These are phyloP conservation scores for Lagenorhynchus albirostris DNA, from an alignment of 2,113 vertebrate species.

Conservation along the genomic window DNA sequence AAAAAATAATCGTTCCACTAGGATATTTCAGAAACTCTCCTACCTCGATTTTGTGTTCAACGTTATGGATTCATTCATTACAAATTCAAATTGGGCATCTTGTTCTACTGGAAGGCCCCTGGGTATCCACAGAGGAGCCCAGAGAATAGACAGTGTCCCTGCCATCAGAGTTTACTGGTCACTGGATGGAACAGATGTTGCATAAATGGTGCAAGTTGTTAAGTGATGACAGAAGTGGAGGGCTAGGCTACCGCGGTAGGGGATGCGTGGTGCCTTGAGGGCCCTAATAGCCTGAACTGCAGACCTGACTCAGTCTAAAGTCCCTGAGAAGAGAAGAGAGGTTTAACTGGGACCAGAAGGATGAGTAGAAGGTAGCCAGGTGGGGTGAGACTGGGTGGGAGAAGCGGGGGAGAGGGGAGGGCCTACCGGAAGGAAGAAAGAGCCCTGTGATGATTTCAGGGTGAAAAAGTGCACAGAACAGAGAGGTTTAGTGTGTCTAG, in stretches of 20 bases:
- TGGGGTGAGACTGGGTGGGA: neutral
- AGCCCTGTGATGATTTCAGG: neutral
- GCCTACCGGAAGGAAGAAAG: neutral
- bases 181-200: neutral
- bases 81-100: neutral
- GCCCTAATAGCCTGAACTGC: neutral
- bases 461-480: neutral
- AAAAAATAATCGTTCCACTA: neutral
- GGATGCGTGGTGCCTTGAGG: neutral
- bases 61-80: neutral
- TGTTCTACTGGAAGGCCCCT: neutral
- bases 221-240: neutral
- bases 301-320: neutral
- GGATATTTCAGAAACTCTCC: neutral
- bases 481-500: neutral
- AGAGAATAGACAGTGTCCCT: neutral
- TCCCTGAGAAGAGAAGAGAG: neutral
- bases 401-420: too few relatives aligned
- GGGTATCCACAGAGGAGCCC: neutral
- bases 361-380: neutral
- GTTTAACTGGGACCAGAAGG: neutral
- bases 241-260: neutral
- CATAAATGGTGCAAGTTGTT: neutral
- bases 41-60: neutral
- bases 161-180: neutral